phyloP scores from a whole-genome alignment of 2,113 vertebrate species.

The Misgurnus anguillicaudatus region DNA sequence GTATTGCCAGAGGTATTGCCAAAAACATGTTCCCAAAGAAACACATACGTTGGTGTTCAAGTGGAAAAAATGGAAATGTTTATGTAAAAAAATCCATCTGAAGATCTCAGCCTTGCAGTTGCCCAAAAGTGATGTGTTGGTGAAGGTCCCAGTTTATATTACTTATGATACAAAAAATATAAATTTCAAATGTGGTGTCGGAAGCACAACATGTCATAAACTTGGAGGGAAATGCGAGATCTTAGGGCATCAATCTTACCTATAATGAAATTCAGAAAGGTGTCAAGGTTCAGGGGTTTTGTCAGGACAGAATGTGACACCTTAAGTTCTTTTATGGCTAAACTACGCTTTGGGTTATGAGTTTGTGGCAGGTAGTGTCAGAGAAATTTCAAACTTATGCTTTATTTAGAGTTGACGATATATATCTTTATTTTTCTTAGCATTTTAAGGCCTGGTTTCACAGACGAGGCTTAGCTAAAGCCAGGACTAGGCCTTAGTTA shows the following conservation, averaged over 20 bases:
- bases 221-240: too few species aligned
- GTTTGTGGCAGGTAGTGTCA: not conserved
- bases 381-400: not conserved
- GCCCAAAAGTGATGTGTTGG: not conserved
- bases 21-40: not conserved
- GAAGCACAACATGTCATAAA: not conserved
- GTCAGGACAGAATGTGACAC: not conserved
- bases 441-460: not conserved
- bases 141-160: not conserved
- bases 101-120: not conserved
- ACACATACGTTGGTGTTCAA: not conserved
- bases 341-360: not conserved
- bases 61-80: too few species aligned
- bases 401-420: not conserved
- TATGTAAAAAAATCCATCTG: too few species aligned
- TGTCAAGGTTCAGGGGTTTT: not conserved
- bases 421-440: not conserved
- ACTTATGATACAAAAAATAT: not conserved
- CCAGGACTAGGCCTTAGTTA: too few species aligned
- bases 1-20: constrained; percentile 55
- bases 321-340: not conserved
- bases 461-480: too few species aligned
- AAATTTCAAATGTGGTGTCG: not conserved
- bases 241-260: not conserved
- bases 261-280: not conserved